Base-by-base conservation (phyloP, 1,140 invertebrate genomes). In the Drosophila oshimai region DNA sequence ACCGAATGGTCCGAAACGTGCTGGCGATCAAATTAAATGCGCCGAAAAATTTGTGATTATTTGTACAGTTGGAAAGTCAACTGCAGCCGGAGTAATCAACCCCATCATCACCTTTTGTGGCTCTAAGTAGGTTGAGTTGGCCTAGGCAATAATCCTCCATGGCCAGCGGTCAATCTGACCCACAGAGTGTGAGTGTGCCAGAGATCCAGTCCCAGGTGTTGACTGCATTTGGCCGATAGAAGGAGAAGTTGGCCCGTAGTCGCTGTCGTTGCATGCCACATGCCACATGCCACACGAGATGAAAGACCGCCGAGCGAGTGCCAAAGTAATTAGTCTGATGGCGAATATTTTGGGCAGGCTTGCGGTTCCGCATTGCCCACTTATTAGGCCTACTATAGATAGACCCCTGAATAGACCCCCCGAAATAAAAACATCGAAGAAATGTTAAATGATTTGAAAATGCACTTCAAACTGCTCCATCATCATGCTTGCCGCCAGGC, bases 41-140 rank as follows among this genome's bases (percentile, higher is more conserved):
- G 53, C 70, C 80, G 65, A 72, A 84, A 84, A 72, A 68, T 69
- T 84, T 86, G 86, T 84, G 80, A 84, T 84, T 84, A 84, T 84
- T 84, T 84, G 80, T 84, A 80, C 81, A 84, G 72, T 60, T 74
- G 44, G 80, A 84, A 84, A 86, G 81, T 87, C 81, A n/a, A n/a
- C n/a, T n/a, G n/a, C n/a, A n/a, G 75, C 71, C 80, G 36, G 61
- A 84, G 81, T 79, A 86, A 84, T 84, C 80, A 84, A 84, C 80
- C 80, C 78, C 80, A 84, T 84, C 80, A 84, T 84, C 80, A 84
- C 80, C 80, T 84, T 84, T 84, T 84, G 80, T 61, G 80, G 79
- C 74, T 65, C 54, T 62, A 83, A 83, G 74, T 83, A 83, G 79
- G 79, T 84, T 83, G 78, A 53, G 57, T 68, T 73, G 74, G 44